Evolutionary conservation across 1,140 invertebrate species (phyloP), one percentile per base, ranked within the genome.

Genomic region (Eciton burchellii): DNA sequence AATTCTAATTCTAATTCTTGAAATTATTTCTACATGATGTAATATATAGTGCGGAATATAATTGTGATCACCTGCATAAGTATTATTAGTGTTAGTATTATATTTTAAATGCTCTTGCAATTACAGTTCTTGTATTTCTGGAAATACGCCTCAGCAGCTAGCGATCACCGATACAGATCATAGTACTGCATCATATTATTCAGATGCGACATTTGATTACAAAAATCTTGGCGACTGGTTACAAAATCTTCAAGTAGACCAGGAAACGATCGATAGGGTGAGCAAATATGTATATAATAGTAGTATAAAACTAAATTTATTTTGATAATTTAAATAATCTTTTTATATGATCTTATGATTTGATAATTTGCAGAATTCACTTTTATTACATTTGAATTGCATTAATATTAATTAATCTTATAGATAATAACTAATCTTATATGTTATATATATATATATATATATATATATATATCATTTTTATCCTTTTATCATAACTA

Each of bases 201-300:
- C 63, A 72, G 94, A 96, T 90, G 86, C 87, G 35, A 91, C 92
- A 85, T 93, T 96, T 97, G 96, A 95, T 88, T 97, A 14, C 88
- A 94, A 79, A 93, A 93, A n/a, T n/a, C 93, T 96, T 81, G 90
- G 95, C 16, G 92, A 95, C 62, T 97, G 96, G 95, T 88, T 97
- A 14, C 88, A 94, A 79, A 93, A 93, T 76, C 91, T 96, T 56
- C 94, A 94, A 43, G 89, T 97, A 52, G 95, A 96, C 89, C 93
- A 95, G 77, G 90, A 89, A 43, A 95, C 95, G 24, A 95, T 96
- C 60, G 94, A 95, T 76, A 95, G 94, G 88, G 95, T 95, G 87
- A 89, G 56, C 71, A 0, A 4, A 65, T 14, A 35, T 43, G 1
- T 41, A 66, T 52, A 12, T 43, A 66, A 4, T 6, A 45, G 19